phyloP scores from a whole-genome alignment of 2,113 vertebrate species.

The Hippoglossus stenolepis region DNA sequence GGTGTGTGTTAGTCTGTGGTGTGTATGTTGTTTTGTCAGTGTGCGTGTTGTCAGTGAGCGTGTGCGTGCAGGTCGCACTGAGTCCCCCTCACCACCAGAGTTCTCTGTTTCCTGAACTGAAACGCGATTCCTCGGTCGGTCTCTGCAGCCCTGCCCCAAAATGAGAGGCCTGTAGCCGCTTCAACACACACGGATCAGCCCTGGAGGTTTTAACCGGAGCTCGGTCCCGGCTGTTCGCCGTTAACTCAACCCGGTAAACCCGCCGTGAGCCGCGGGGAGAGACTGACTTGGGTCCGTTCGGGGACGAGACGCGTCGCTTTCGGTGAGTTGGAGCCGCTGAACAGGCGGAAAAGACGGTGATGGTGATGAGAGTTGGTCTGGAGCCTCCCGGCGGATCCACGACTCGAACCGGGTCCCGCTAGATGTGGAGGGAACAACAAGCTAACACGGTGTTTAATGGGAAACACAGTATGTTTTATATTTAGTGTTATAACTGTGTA shows the following conservation, averaged over 20 bases:
- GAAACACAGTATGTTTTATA: neutral
- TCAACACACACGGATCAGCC: neutral
- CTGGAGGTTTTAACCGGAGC: neutral
- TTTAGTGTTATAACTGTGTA: constrained; percentile 16
- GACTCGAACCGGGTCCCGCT: constrained; percentile 5
- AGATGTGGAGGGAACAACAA: neutral
- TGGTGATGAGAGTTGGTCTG: neutral
- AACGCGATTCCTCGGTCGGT: constrained; percentile 66
- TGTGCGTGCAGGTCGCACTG: constrained; percentile 18
- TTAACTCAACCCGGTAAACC: neutral
- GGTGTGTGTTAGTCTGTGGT: neutral
- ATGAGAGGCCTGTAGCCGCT: constrained; percentile 45
- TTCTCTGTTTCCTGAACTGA: constrained; percentile 32
- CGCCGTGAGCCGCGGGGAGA: fast-evolving
- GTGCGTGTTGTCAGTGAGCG: no score
- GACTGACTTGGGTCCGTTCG: neutral
- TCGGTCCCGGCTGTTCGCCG: no score
- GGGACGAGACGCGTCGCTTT: constrained; percentile 20
- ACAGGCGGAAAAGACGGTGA: constrained; percentile 30
- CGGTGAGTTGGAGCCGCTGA: constrained; percentile 63
- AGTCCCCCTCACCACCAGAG: constrained; percentile 64
- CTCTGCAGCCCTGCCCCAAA: constrained; percentile 47
- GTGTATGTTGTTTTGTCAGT: no score
- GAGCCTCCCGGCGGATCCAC: constrained; percentile 51
- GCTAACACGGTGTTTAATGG: neutral